Percentiles rank a stretch among this genome's conserved stretches.
These are phyloP conservation scores for Conus canariensis DNA, from an alignment of 2,888 invertebrate genomes.

Conservation along the genomic window DNA sequence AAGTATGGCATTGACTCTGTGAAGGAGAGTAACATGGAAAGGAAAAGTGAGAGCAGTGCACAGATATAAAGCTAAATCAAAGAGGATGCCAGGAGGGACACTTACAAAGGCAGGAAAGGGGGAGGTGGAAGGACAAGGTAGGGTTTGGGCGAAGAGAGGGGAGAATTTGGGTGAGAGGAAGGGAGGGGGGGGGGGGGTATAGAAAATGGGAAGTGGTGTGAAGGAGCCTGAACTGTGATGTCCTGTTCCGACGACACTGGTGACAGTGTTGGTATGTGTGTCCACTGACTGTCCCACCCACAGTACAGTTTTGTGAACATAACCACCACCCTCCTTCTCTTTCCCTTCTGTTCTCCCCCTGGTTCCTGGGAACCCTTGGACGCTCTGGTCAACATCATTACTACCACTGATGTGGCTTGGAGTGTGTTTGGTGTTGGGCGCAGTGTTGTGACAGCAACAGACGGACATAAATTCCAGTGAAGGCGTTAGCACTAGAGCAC, in stretches of 20 bases:
- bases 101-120: no score
- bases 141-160: no score
- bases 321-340: not conserved
- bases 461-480: not conserved
- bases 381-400: conserved; percentile 6
- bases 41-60: no score
- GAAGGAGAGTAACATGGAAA: no score
- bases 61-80: no score
- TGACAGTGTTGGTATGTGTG: conserved; percentile 20
- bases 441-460: no score
- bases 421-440: not conserved
- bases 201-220: not conserved
- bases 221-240: not conserved
- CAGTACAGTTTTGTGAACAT: not conserved
- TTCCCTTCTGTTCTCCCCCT: not conserved
- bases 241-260: not conserved
- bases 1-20: no score
- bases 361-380: not conserved
- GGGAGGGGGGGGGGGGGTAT: not conserved
- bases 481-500: not conserved
- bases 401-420: not conserved
- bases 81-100: no score
- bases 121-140: no score
- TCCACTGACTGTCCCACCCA: not conserved
- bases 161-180: not conserved